phyloP scores from a whole-genome alignment of 1,140 invertebrate genomes.

The Brachionus paranguensis region DNA sequence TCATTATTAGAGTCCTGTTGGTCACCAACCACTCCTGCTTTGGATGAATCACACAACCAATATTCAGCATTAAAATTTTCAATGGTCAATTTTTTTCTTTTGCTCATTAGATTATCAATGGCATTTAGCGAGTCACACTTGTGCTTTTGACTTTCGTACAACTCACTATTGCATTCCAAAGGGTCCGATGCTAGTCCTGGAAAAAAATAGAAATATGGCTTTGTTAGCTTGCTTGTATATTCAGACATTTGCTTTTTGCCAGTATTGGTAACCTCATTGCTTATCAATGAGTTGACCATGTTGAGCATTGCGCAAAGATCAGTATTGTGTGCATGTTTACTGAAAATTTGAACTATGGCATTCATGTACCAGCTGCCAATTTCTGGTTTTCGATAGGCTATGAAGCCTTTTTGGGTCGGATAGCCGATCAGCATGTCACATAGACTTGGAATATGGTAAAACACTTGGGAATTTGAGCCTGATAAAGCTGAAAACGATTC shows the following conservation, averaged over 20 bases:
- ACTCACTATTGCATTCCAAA: neutral
- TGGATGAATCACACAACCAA: neutral
- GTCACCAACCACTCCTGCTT: neutral
- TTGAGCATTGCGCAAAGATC: slow-evolving; percentile 40
- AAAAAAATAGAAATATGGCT: slow-evolving; percentile 38
- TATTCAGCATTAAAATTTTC: neutral
- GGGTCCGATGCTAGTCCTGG: slow-evolving; percentile 25
- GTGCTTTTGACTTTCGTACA: neutral
- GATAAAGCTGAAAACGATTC: neutral
- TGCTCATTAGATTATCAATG: slow-evolving; percentile 7
- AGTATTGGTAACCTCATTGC: slow-evolving; percentile 33
- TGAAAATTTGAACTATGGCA: slow-evolving; percentile 32
- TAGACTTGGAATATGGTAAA: slow-evolving; percentile 16
- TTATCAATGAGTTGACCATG: slow-evolving; percentile 35
- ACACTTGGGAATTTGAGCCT: neutral
- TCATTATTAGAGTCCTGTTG: slow-evolving; percentile 8
- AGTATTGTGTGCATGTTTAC: slow-evolving; percentile 33
- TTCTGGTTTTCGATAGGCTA: slow-evolving; percentile 40
- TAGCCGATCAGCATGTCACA: slow-evolving; percentile 40
- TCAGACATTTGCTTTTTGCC: slow-evolving; percentile 40
- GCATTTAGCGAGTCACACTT: neutral
- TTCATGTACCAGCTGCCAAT: slow-evolving; percentile 41
- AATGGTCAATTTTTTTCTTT: neutral
- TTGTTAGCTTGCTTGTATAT: slow-evolving; percentile 22
- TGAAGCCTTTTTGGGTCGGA: slow-evolving; percentile 40